Evolutionary conservation across 2,797 vertebrate species (phyloP).

Genomic region (Crocidura indochinensis): DNA sequence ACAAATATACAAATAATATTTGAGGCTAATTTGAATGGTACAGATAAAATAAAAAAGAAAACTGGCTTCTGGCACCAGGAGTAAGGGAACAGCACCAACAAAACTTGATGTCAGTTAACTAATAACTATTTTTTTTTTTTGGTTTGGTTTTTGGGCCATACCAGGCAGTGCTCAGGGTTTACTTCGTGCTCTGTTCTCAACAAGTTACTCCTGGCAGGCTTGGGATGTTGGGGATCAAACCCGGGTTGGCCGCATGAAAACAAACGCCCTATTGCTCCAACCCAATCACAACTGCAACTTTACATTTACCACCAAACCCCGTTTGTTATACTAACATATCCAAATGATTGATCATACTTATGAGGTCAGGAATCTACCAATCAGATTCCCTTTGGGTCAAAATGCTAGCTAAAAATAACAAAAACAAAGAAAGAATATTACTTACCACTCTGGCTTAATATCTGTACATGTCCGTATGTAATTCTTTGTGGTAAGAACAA

Average conservation of each 20-base stretch:
- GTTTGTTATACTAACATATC: neutral
- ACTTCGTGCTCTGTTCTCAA: too few relatives aligned
- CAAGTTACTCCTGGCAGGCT: too few relatives aligned
- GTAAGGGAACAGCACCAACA: constrained; percentile 35
- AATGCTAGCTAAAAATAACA: neutral
- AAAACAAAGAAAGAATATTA: constrained; percentile 28
- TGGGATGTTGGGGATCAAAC: too few relatives aligned
- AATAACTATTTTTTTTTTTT: too few relatives aligned
- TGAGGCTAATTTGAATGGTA: constrained; percentile 24
- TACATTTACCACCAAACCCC: constrained; percentile 7
- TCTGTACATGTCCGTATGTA: constrained; percentile 99
- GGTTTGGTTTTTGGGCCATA: too few relatives aligned
- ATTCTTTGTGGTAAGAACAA: constrained; percentile 99
- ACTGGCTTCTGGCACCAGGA: neutral
- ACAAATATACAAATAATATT: constrained; percentile 35
- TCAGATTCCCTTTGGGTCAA: constrained; percentile 34
- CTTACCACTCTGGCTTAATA: constrained; percentile 99
- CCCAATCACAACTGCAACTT: neutral
- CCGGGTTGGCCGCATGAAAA: too few relatives aligned
- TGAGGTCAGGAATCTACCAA: neutral
- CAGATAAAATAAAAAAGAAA: constrained; percentile 45
- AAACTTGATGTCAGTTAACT: neutral
- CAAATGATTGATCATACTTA: too few relatives aligned
- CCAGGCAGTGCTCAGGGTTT: too few relatives aligned
- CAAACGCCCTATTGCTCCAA: too few relatives aligned